Conservation (phyloP, 1,140 invertebrate species). For the Arctopsyche grandis region DNA sequence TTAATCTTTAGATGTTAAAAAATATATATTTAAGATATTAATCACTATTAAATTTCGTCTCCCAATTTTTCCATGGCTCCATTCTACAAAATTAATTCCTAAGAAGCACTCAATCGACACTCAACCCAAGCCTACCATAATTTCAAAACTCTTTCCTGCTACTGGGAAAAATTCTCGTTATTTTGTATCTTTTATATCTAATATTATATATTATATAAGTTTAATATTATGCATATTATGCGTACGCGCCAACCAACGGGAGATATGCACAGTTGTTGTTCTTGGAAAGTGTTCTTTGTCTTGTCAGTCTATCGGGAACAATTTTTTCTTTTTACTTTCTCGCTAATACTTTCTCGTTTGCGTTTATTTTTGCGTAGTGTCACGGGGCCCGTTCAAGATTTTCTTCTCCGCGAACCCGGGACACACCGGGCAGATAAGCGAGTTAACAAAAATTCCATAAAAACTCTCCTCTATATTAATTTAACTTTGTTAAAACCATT, state of each 20-base stretch:
- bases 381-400: background rate
- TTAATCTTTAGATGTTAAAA: too few species aligned
- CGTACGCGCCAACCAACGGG: background rate
- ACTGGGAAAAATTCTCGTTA: too few species aligned
- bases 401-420: background rate
- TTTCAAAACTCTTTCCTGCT: too few species aligned
- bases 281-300: background rate
- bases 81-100: too few species aligned
- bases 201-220: background rate
- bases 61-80: too few species aligned
- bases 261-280: slow-evolving; percentile 6
- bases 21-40: too few species aligned
- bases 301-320: background rate
- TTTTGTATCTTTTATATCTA: too few species aligned
- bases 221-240: background rate
- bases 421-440: background rate
- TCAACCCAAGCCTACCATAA: too few species aligned
- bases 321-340: background rate
- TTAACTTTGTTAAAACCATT: background rate
- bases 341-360: background rate
- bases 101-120: too few species aligned
- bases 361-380: background rate
- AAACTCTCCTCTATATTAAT: background rate
- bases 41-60: too few species aligned
- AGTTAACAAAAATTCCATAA: too few species aligned